Conservation (phyloP, 1,140 invertebrate genomes). For the Eriocheir sinensis region DNA sequence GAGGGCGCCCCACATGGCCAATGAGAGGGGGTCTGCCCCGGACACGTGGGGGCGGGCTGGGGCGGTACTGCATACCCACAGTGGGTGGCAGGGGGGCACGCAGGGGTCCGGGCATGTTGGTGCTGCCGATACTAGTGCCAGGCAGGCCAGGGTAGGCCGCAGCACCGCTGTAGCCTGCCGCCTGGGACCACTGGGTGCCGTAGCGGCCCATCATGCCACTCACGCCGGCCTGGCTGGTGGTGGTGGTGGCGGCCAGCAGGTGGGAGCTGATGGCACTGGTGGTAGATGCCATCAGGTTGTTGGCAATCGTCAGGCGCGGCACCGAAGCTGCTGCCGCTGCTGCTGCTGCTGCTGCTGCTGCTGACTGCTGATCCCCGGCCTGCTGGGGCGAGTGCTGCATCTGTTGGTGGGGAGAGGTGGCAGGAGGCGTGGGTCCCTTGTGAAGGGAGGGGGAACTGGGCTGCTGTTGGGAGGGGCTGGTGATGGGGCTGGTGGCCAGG, state of each 20-base stretch:
- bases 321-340: not conserved
- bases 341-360: conserved; percentile 34
- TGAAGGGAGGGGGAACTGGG: conserved; percentile 50
- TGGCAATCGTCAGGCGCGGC: conserved; percentile 77
- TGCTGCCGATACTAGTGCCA: conserved; percentile 70
- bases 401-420: conserved; percentile 62
- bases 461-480: conserved; percentile 67
- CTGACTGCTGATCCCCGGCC: conserved; percentile 29
- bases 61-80: conserved; percentile 77
- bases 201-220: conserved; percentile 65
- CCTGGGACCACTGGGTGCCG: conserved; percentile 75
- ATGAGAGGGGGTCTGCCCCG: conserved; percentile 77
- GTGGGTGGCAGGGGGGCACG: conserved; percentile 73
- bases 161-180: conserved; percentile 51
- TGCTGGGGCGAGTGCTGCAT: conserved; percentile 60
- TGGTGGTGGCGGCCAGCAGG: conserved; percentile 66
- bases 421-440: conserved; percentile 74
- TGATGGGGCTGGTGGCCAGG: conserved; percentile 78
- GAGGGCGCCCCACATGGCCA: conserved; percentile 77
- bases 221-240: conserved; percentile 65
- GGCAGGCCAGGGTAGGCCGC: conserved; percentile 54
- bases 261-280: conserved; percentile 65
- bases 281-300: conserved; percentile 77
- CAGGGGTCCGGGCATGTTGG: conserved; percentile 65
- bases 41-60: conserved; percentile 76